Evolutionary conservation across 37 sponge, comb jelly and placozoan species (phyloP).

Genomic region (Crambe crambe): DNA sequence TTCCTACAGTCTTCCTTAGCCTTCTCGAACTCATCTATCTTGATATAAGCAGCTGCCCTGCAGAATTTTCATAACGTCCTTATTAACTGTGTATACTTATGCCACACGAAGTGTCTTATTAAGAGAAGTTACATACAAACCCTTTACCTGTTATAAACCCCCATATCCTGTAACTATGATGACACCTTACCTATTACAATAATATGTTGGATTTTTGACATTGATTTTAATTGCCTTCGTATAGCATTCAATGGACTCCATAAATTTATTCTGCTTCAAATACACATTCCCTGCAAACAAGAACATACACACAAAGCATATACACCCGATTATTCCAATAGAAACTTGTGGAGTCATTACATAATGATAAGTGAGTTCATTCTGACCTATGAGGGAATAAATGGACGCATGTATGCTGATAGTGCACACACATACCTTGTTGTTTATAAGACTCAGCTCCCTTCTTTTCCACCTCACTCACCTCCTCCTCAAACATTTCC

Average conservation of each 20-base stretch:
- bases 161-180: too few relatives aligned
- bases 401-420: too few relatives aligned
- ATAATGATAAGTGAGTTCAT: too few relatives aligned
- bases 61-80: too few relatives aligned
- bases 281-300: constrained; percentile 47
- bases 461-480: constrained; percentile 5
- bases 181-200: constrained; percentile 63
- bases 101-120: too few relatives aligned
- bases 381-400: too few relatives aligned
- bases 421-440: too few relatives aligned
- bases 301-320: not conserved
- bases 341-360: too few relatives aligned
- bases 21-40: constrained; percentile 27
- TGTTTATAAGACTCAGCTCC: constrained; percentile 42
- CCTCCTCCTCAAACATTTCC: constrained; percentile 26
- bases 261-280: constrained; percentile 44
- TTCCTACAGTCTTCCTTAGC: constrained; percentile 62
- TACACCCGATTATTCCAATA: too few relatives aligned
- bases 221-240: constrained; percentile 53
- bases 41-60: constrained; percentile 70
- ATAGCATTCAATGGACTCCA: constrained; percentile 50
- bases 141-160: too few relatives aligned
- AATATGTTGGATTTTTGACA: constrained; percentile 53
- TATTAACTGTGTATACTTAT: too few relatives aligned
- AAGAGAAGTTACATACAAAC: too few relatives aligned